phyloP scores from a whole-genome alignment of 1,140 invertebrate genomes.

The Lamellibrachia luymesi region DNA sequence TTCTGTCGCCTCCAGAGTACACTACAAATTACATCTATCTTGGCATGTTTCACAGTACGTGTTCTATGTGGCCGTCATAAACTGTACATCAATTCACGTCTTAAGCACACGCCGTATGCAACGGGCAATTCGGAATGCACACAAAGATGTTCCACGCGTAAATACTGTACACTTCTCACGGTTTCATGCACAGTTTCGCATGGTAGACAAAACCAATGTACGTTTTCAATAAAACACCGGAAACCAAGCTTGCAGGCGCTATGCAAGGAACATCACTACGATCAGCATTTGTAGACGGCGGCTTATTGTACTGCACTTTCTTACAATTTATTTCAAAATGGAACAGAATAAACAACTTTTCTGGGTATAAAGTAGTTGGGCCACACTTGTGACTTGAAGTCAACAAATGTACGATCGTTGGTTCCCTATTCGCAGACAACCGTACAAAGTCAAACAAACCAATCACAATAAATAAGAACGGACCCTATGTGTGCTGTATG shows the following conservation, averaged over 20 bases:
- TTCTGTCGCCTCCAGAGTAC: background rate
- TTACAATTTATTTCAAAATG: background rate
- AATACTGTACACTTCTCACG: background rate
- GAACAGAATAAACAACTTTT: background rate
- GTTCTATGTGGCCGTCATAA: background rate
- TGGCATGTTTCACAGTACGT: background rate
- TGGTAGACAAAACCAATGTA: background rate
- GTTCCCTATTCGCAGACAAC: background rate
- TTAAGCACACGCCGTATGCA: background rate
- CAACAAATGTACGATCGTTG: background rate
- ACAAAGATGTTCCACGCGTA: background rate
- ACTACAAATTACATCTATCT: background rate
- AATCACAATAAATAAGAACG: background rate
- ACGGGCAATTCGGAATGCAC: background rate
- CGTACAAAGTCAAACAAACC: background rate
- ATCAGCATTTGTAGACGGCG: too few relatives aligned
- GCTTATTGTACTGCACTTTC: background rate
- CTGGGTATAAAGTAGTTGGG: background rate
- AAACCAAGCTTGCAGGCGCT: background rate
- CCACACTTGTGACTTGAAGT: background rate
- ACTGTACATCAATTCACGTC: background rate
- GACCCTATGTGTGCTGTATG: background rate
- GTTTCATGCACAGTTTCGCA: background rate
- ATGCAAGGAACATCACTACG: background rate
- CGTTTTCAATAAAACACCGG: background rate